These are phyloP conservation scores for Parazoanthus atlanticus DNA, from an alignment of 92 coral and sea anemone genomes.

Conservation along the genomic window DNA sequence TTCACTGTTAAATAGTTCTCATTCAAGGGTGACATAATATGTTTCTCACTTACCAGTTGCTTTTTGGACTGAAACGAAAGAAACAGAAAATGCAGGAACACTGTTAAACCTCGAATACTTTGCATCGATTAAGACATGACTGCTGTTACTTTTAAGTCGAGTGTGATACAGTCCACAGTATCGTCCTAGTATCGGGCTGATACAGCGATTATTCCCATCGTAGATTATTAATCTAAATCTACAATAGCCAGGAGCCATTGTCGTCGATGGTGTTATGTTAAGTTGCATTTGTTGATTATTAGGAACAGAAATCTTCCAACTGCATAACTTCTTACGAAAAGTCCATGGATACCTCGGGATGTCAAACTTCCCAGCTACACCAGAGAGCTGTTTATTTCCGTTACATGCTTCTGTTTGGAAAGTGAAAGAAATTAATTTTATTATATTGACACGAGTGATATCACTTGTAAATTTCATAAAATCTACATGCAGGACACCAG, in stretches of 20 bases:
- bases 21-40: not conserved
- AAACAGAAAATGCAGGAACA: not conserved
- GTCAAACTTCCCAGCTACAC: not conserved
- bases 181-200: not conserved
- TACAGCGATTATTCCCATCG: not conserved
- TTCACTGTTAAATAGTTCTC: too few species aligned
- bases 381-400: not conserved
- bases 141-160: not conserved
- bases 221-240: not conserved
- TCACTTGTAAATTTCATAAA: too few species aligned
- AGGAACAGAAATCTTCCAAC: not conserved
- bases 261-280: not conserved
- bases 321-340: not conserved
- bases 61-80: not conserved
- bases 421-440: too few species aligned
- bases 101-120: not conserved
- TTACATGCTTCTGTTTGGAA: slow-evolving; percentile 6
- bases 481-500: too few species aligned
- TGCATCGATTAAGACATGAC: not conserved
- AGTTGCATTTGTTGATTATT: not conserved
- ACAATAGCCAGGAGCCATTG: too few species aligned
- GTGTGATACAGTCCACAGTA: not conserved
- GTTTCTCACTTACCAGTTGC: not conserved
- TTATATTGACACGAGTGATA: too few species aligned
- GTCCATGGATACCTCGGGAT: not conserved